These are phyloP conservation scores for Brienomyrus longianalis DNA, from an alignment of 2,113 vertebrate species.

Conservation along the genomic window DNA sequence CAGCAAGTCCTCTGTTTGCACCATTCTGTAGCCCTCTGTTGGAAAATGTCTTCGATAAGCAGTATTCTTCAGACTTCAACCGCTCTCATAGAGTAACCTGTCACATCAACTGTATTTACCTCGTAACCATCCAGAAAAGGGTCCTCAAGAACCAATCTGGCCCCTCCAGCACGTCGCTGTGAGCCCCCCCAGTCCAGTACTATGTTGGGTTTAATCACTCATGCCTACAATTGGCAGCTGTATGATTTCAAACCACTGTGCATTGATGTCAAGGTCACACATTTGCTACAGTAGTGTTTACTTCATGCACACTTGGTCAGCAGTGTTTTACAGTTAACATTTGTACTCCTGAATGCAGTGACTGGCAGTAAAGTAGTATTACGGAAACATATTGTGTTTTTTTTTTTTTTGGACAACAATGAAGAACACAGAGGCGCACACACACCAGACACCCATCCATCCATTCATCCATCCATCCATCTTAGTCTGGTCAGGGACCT, in stretches of 20 bases:
- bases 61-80: background rate
- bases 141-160: background rate
- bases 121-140: background rate
- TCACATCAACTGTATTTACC: background rate
- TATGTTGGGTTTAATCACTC: background rate
- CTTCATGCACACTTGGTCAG: background rate
- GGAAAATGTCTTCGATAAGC: background rate
- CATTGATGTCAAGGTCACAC: background rate
- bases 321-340: background rate
- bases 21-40: conserved; percentile 42
- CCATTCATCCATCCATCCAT: background rate
- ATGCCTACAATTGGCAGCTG: background rate
- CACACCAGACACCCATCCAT: background rate
- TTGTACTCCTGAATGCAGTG: background rate
- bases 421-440: background rate
- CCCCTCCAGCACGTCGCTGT: background rate
- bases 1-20: conserved; percentile 50
- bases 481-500: background rate
- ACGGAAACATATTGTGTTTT: background rate
- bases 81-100: background rate
- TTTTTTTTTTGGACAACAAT: background rate
- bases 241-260: background rate
- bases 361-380: background rate
- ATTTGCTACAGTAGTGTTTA: background rate
- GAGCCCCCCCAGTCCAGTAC: background rate